Base-by-base conservation (phyloP, 1,140 invertebrate genomes). In the Drosophila rufa region DNA sequence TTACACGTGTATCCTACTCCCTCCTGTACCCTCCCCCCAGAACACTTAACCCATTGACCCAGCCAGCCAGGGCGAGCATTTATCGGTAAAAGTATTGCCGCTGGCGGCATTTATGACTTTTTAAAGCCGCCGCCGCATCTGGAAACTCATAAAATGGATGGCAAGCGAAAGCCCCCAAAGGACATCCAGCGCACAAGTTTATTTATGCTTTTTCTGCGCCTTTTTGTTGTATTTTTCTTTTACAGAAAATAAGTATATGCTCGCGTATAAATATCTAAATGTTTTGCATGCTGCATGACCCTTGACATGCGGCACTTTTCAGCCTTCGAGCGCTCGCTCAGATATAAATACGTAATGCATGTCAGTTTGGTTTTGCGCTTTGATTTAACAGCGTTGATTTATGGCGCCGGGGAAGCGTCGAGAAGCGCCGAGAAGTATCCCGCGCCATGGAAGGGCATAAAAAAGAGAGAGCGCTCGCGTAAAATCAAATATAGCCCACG, bases 331-430 rank as follows among this genome's bases (percentile, higher is more conserved):
- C 73, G 51, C 62, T 59, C 46, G 51, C 69, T 56, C 48, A 75
- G 76, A 80, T 75, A 89, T 89, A 87, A 89, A 90, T 87, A 79
- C 68, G 67, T 89, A 84, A 90, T 90, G 85, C 77, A 81, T 84
- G 85, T 89, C 84, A 84, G 84, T 89, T 84, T 89, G 84, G 80
- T 81, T 89, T 90, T 79, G 74, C 53, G 81, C 84, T 89, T 90
- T 90, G 84, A 89, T 90, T 90, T 89, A 84, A 79, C 74, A 89
- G 78, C 78, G 85, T 80, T 89, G 80, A 90, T 90, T 89, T 90
- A 89, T 90, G 80, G 74, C 46, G 50, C 48, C 30, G 11, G 38
- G 4, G 38, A 6, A 27, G 45, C 14, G 47, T 38, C 45, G 55
- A 43, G 33, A 67, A 36, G 36, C 15, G 51, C 48, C 50, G 55